Percentiles rank a stretch among this genome's conserved stretches.
Conservation (phyloP, 2,797 vertebrate genomes). For the Dermochelys coriacea region DNA sequence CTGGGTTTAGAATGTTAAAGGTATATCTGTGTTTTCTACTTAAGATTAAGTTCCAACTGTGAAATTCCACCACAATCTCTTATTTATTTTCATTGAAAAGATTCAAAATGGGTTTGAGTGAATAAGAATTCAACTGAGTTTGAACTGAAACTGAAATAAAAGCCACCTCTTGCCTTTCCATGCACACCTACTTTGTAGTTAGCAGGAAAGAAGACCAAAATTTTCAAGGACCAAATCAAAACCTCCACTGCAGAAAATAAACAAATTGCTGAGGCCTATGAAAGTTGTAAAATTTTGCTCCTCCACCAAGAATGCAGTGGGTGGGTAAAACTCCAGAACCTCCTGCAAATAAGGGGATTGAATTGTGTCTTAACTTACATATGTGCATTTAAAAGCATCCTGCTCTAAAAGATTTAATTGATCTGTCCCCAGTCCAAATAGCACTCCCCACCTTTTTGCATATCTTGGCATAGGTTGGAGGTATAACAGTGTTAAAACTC, state of each 20-base stretch:
- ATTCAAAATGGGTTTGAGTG: conserved; percentile 14
- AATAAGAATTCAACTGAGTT: conserved; percentile 12
- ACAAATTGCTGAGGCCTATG: conserved; percentile 5
- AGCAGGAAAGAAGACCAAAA: conserved; percentile 1
- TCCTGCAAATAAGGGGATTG: conserved; percentile 59
- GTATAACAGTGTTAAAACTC: conserved; percentile 48
- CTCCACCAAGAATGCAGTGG: conserved; percentile 20
- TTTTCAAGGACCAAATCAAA: conserved; percentile 51
- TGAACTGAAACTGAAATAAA: conserved; percentile 53
- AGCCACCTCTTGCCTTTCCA: not conserved
- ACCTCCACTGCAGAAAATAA: conserved; percentile 35
- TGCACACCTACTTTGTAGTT: not conserved
- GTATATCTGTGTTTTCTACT: not conserved
- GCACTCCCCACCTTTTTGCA: conserved; percentile 9
- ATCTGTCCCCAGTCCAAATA: conserved; percentile 67
- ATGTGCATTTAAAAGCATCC: conserved; percentile 69
- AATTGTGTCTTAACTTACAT: conserved; percentile 69
- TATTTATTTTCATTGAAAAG: not conserved
- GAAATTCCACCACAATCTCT: not conserved
- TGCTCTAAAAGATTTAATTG: conserved; percentile 66
- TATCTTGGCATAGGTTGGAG: conserved; percentile 46
- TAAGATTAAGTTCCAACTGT: not conserved
- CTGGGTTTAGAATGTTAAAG: not conserved
- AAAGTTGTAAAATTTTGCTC: conserved; percentile 6
- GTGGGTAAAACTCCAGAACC: conserved; percentile 49